Base-by-base conservation (phyloP, 2,113 vertebrate genomes). In the Coreoperca whiteheadi region DNA sequence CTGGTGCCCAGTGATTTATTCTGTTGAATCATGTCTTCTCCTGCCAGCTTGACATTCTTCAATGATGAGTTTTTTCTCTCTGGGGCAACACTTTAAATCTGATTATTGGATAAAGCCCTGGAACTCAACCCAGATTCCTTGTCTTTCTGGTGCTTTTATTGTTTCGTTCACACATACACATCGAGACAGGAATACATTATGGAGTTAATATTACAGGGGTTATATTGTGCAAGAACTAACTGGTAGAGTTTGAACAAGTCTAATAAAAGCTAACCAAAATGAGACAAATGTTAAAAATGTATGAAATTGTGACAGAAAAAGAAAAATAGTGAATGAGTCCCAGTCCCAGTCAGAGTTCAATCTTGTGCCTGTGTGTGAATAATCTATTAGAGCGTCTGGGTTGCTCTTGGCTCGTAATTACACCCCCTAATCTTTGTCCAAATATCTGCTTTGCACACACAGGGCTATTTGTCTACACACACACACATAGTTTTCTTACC, bases 391-490 rank as follows among this genome's bases (percentile, higher is more conserved):
- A 93, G 88, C 15, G 89, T 93, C 94, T 93, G 85, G 48, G 93
- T 93, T 93, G 89, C 93, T 94, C 88, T 94, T 93, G 90, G 93
- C 95, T 94, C 87, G 70, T 94, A 90, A 90, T 85, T 94, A 93
- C 91, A 84, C 71, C 90, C 82, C 89, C 87, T 95, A 96, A 96
- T 96, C 95, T 93, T 92, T 95, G 93, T 94, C 93, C 94, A 95
- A 95, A 95, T 95, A 95, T 94, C 95, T 94, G 92, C 93, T 95
- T 92, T 85, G 94, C 94, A 93, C 94, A 95, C 91, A 94, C 88
- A 82, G 86, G 87, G 66, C 86, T 95, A 92, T 95, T 94, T 95
- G 93, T 94, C 92, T 90, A 92, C 94, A 92, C 94, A 94, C 91
- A 89, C 87, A 82, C 91, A 92, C 81, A 57, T 70, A 54, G 76